Evolutionary conservation across 2,888 invertebrate species (phyloP).

Genomic region (Mythimna pallens): DNA sequence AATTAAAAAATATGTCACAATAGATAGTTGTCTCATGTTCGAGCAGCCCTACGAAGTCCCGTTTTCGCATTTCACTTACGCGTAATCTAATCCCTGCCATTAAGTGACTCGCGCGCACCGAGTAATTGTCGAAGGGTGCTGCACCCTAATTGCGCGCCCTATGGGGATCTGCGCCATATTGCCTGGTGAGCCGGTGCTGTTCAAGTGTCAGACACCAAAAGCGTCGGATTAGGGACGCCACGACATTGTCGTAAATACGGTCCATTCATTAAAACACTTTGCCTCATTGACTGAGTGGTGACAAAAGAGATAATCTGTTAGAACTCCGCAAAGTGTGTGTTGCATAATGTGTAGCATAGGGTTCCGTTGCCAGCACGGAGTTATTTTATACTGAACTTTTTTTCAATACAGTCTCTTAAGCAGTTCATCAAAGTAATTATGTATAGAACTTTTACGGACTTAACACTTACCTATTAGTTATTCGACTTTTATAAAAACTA

Average conservation of each 20-base stretch:
- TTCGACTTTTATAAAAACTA: background rate
- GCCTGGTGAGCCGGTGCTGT: slow-evolving; percentile 68
- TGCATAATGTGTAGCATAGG: background rate
- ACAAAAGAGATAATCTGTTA: slow-evolving; percentile 38
- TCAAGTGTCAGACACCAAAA: slow-evolving; percentile 83
- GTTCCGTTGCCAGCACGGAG: background rate
- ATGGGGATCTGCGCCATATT: slow-evolving; percentile 72
- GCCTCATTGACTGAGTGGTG: slow-evolving; percentile 54
- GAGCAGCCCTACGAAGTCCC: slow-evolving; percentile 72
- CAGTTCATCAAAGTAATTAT: background rate
- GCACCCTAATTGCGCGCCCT: slow-evolving; percentile 83
- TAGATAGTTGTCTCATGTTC: slow-evolving; percentile 34
- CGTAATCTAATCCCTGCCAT: slow-evolving; percentile 86
- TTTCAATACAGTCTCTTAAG: no score
- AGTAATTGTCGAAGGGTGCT: slow-evolving; percentile 86
- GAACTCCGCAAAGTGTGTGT: slow-evolving; percentile 7
- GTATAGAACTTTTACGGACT: background rate
- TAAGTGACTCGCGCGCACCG: slow-evolving; percentile 81
- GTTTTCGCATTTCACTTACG: slow-evolving; percentile 83
- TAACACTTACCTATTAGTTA: background rate
- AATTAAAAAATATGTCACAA: slow-evolving; percentile 58
- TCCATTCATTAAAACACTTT: slow-evolving; percentile 59
- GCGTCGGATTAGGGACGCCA: slow-evolving; percentile 62
- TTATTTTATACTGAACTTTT: no score
- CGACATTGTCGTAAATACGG: slow-evolving; percentile 52